Base-by-base conservation (phyloP, 2,888 invertebrate genomes). In the Tetheella fluctuosa region DNA sequence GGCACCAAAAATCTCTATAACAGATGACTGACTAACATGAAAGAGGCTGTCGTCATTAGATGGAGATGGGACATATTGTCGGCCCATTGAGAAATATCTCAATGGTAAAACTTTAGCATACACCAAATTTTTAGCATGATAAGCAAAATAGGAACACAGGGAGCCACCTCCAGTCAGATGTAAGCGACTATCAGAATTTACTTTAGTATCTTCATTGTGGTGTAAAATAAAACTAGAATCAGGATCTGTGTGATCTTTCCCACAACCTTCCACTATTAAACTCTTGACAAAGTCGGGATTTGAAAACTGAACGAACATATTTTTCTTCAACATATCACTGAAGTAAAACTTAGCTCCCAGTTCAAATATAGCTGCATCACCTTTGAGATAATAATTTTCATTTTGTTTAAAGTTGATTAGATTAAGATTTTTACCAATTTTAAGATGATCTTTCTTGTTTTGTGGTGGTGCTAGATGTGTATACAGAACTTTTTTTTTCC, bases 231-330 rank as follows among this genome's bases (percentile, higher is more conserved):
- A 96, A 12, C 94, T 89, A n/a, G 87, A 77, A 39, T 88, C 74
- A 0, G 94, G 86, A 70, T 95, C 89, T 2, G 94, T 90, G 52
- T 95, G 94, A 75, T 95, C 91, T 37, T 88, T 77, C 2, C 96
- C 96, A 73, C 95, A 94, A 56, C 96, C 97, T 89, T 98, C 97
- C 7, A 97, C 89, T 4, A 97, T 89, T 1, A 96, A 87, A 78
- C 96, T 96, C 60, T 96, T 95, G 6, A 95, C 94, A 88, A 97
- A 97, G 87, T 97, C 97, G 0, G 97, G 94, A 83, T 97, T 97
- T 0, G 96, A 95, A 73, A 96, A 95, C 75, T 95, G 95, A 0
- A 94, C 80, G 77, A 94, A 96, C n/a, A 93, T 87, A 13, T 87
- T 83, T 0, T 93, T 84, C 23, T 89, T 85, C 15, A 93, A 74